Evolutionary conservation across 2,888 invertebrate species (phyloP).

Genomic region (Lapara coniferarum): DNA sequence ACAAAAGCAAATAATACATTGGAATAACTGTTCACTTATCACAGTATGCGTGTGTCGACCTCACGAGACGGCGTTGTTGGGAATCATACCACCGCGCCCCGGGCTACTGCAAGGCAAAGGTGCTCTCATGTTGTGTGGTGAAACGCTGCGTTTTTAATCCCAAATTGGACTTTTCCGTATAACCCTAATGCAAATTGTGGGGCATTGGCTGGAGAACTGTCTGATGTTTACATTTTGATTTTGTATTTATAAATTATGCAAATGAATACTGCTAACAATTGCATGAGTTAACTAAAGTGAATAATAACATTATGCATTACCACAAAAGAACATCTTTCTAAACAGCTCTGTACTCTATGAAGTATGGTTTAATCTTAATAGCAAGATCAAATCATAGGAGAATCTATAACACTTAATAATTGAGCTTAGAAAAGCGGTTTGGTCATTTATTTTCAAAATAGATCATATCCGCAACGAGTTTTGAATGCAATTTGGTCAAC

Average conservation of each 20-base stretch:
- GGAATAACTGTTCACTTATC: slow-evolving; percentile 10
- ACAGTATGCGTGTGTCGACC: slow-evolving; percentile 5
- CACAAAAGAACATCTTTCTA: too few species aligned
- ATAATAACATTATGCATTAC: too few species aligned
- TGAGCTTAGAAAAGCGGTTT: neutral
- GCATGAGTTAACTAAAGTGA: too few species aligned
- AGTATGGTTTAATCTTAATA: neutral
- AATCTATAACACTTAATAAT: too few species aligned
- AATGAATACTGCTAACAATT: too few species aligned
- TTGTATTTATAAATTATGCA: too few species aligned
- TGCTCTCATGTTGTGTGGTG: neutral
- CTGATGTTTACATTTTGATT: too few species aligned
- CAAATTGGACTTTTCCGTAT: neutral
- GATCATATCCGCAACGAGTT: slow-evolving; percentile 15
- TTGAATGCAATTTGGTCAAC: slow-evolving; percentile 7
- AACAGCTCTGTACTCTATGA: too few species aligned
- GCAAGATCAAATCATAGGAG: neutral
- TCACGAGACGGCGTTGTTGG: slow-evolving; percentile 18
- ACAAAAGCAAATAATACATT: slow-evolving; percentile 9
- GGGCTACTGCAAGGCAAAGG: slow-evolving; percentile 23
- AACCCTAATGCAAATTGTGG: too few species aligned
- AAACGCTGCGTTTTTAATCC: slow-evolving; percentile 17
- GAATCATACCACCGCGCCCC: slow-evolving; percentile 24
- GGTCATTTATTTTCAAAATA: neutral
- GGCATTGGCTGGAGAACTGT: too few species aligned